Base-by-base conservation (phyloP, 2,888 invertebrate genomes). In the Mimachlamys varia region DNA sequence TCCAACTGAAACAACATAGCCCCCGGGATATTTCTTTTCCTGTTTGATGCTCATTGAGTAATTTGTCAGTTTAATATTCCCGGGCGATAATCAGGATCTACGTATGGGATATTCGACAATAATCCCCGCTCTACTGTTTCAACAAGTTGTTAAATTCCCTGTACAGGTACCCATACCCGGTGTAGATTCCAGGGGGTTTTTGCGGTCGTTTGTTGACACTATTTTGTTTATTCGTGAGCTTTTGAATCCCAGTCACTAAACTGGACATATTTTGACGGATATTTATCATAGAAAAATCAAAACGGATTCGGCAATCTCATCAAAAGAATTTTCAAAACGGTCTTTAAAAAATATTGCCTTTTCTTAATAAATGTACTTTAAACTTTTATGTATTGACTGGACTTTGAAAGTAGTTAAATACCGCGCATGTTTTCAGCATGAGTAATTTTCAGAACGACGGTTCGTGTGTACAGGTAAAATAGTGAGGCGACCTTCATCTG, bases 271-370 rank as follows among this genome's bases (percentile, higher is more conserved):
- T 76, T 76, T 33, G 27, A 27, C 27, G 76, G 27, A 76, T 33
- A 33, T 33, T 76, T 33, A 76, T 76, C 33, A 33, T 17, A 19
- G 58, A 58, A 19, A 53, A 58, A 58, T 76, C 76, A 22, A 76
- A 27, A 10, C 27, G 7, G 27, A 33, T 76, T 33, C 33, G 33
- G 12, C 33, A 7, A 33, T 33, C 0, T 76, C 27, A 33, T 76
- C 13, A 33, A 76, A 76, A 76, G 76, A 33, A 76, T 15, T 76
- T 33, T 22, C 76, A 27, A 27, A 76, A 13, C 15, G 76, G 33
- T 12, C 76, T 76, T 76, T 76, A 33, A 76, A 44, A 58, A 76
- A 76, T 76, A 76, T 76, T 76, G 27, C 76, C 76, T 76, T 76
- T 33, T 12, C 12, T 10, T 33, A 10, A 33, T 76, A 76, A 76